Percentiles rank a stretch among this genome's conserved stretches.
Evolutionary conservation across 2,888 invertebrate species (phyloP).

Genomic region (Chloroclystis v-ata): DNA sequence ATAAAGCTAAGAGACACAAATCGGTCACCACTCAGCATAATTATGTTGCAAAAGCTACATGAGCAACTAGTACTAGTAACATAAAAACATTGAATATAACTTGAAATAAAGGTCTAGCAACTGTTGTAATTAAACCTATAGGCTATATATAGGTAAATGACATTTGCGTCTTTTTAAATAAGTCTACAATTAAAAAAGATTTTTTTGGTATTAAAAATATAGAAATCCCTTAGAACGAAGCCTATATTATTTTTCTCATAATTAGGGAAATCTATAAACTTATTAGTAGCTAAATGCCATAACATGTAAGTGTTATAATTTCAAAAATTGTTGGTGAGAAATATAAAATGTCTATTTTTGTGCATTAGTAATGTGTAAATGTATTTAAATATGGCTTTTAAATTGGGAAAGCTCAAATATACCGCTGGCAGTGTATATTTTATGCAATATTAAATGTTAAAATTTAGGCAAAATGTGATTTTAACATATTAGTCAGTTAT

Average conservation of each 20-base stretch:
- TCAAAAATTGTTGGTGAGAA: slow-evolving; percentile 2
- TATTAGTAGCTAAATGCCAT: background rate
- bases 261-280: background rate
- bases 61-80: no score
- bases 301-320: background rate
- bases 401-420: slow-evolving; percentile 34
- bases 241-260: background rate
- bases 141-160: no score
- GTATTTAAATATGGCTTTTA: slow-evolving; percentile 22
- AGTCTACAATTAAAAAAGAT: no score
- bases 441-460: slow-evolving; percentile 71
- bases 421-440: slow-evolving; percentile 61
- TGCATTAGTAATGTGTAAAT: slow-evolving; percentile 16
- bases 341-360: slow-evolving; percentile 11
- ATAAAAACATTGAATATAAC: no score
- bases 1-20: no score
- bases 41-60: no score
- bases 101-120: no score
- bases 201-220: no score
- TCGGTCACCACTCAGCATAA: no score
- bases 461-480: slow-evolving; percentile 75
- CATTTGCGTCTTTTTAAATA: no score
- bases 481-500: slow-evolving; percentile 71
- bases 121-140: no score
- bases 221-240: no score